Evolutionary conservation across 1,140 invertebrate genomes (phyloP), one percentile per base, ranked within the genome.

Genomic region (Batillaria attramentaria): DNA sequence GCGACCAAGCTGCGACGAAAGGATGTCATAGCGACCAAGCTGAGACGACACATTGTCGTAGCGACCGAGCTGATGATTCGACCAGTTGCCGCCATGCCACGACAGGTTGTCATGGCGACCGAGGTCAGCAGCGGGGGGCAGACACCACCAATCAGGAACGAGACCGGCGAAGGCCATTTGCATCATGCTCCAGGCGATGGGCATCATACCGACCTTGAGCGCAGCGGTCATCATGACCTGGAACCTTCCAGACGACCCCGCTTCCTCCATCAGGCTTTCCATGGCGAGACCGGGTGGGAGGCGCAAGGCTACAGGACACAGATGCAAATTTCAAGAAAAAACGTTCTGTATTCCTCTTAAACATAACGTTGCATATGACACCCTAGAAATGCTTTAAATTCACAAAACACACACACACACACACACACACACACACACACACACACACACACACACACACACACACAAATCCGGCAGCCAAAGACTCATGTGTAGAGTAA

Each of bases 121-220:
- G 57, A 68, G 57, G 1, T 16, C n/a, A 4, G 13, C n/a, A 31
- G 5, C 72, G 43, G 4, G 50, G 41, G 75, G 62, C 46, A 50
- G 35, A 68, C 83, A 84, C 60, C 62, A 70, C 83, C 83, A 84
- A 13, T 81, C 72, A 5, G 80, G 83, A 10, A 46, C 46, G 16
- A 79, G 37, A 8, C 78, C 80, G 1, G 60, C 83, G 60, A 84
- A 84, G 0, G 78, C 66, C 83, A 84, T 84, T 62, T 78, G 79
- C 54, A 84, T 42, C 69, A 84, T 80, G 28, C 76, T 81, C 80
- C 80, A 84, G 20, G 75, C 46, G 8, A 70, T 65, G 24, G 72
- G 20, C 16, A 78, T 31, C 31, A 78, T 77, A 28, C 41, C 72
- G 13, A 68, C 31, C 16, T 72, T 72, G 39, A 78, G 42, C n/a